Conservation (phyloP, 2,888 invertebrate genomes). For the Dryadula phaetusa region DNA sequence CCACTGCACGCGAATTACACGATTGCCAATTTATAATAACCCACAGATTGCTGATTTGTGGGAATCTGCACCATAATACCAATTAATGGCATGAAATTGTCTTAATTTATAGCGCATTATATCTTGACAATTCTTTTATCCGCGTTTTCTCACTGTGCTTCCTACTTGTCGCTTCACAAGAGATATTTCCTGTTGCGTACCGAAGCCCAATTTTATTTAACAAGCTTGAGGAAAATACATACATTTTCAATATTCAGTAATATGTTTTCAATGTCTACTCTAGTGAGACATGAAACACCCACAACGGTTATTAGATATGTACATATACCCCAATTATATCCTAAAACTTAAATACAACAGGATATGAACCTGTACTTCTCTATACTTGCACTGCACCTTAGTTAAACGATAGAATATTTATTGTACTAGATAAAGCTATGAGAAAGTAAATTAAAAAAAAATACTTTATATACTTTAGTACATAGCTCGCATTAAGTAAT, state of each 20-base stretch:
- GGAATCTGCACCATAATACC: constrained; percentile 10
- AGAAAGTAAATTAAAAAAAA: no score
- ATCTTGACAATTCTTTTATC: background rate
- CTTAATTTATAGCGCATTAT: constrained; percentile 5
- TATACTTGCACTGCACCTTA: no score
- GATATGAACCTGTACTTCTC: no score
- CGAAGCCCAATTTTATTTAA: background rate
- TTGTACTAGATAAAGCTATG: no score
- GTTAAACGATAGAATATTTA: no score
- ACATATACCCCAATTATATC: no score
- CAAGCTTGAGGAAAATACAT: background rate
- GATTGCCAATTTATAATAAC: constrained; percentile 23
- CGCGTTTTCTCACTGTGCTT: background rate
- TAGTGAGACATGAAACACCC: background rate
- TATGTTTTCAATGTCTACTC: background rate
- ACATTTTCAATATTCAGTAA: background rate
- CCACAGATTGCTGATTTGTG: constrained; percentile 14
- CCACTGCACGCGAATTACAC: constrained; percentile 15
- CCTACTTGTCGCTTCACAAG: background rate
- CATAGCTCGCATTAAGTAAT: background rate
- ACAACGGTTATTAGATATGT: no score
- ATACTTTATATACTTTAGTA: background rate
- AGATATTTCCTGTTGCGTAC: background rate
- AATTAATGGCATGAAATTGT: background rate
- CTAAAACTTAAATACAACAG: no score